Conservation (phyloP, 2,113 vertebrate genomes). For the Chaenocephalus aceratus region DNA sequence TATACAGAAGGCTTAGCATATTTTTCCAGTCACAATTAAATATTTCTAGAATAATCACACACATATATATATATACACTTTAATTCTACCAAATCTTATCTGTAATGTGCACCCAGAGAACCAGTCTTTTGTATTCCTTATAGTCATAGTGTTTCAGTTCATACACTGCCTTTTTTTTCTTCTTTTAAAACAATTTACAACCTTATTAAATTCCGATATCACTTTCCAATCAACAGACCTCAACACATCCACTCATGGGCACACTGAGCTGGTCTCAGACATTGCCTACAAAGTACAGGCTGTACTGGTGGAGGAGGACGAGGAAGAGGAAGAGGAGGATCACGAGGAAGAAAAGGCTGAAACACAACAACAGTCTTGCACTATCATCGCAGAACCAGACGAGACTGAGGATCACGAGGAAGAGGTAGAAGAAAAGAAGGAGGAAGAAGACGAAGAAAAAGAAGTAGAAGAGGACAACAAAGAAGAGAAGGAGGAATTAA, state of each 20-base stretch:
- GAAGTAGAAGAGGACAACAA: constrained; percentile 16
- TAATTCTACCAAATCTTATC: constrained; percentile 8
- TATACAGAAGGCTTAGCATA: constrained; percentile 41
- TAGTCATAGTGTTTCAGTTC: neutral
- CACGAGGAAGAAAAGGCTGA: constrained; percentile 31
- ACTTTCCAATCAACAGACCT: constrained; percentile 58
- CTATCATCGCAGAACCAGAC: constrained; percentile 17
- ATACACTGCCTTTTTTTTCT: neutral
- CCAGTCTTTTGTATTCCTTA: neutral
- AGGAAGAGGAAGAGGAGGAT: constrained; percentile 65
- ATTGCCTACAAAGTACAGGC: constrained; percentile 66
- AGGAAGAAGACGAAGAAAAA: constrained; percentile 31
- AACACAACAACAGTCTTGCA: constrained; percentile 25
- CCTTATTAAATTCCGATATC: neutral
- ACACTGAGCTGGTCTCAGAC: constrained; percentile 67
- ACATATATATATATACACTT: neutral
- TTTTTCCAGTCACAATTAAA: constrained; percentile 49
- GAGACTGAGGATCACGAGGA: constrained; percentile 45
- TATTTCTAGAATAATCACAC: constrained; percentile 28
- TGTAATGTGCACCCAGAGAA: constrained; percentile 20
- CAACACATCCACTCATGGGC: constrained; percentile 30
- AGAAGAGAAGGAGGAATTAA: constrained; percentile 26
- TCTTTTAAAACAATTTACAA: neutral
- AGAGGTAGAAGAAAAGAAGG: constrained; percentile 6
- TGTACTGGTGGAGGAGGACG: constrained; percentile 79